A percentile compares a stretch with the other conserved stretches of the same genome.
Conservation (phyloP, 2,888 invertebrate genomes). For the Hedya salicella region DNA sequence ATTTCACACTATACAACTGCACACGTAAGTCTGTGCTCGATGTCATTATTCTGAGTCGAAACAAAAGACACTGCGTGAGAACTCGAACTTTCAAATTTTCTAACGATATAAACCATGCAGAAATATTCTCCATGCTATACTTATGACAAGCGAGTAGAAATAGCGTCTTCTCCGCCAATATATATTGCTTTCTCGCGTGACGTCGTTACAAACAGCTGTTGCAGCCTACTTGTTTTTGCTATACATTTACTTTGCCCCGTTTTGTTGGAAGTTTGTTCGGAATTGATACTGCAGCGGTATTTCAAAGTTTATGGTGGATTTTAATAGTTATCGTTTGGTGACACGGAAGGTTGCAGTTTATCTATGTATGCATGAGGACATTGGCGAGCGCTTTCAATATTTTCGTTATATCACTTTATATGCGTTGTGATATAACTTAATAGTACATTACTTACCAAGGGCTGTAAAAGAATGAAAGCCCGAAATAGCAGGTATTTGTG, state of each 20-base stretch:
- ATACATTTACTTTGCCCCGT: conserved; percentile 51
- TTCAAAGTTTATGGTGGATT: conserved; percentile 35
- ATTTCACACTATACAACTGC: not conserved
- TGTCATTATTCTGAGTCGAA: conserved; percentile 6
- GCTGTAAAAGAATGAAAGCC: no score
- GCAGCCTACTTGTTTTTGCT: conserved; percentile 73
- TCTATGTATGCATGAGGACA: conserved; percentile 10
- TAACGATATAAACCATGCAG: conserved; percentile 33
- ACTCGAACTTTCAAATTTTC: conserved; percentile 33
- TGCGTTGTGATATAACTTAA: not conserved
- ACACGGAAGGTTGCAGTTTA: conserved; percentile 27
- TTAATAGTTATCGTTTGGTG: conserved; percentile 33
- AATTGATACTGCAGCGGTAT: conserved; percentile 41
- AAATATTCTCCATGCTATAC: conserved; percentile 34
- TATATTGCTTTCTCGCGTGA: conserved; percentile 83
- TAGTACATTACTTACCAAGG: no score
- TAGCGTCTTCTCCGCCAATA: conserved; percentile 78
- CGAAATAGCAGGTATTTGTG: no score
- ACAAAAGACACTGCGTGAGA: conserved; percentile 30
- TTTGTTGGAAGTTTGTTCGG: conserved; percentile 37
- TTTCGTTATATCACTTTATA: not conserved
- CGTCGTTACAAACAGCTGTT: conserved; percentile 80
- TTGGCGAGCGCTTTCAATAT: conserved; percentile 1
- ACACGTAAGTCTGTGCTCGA: not conserved
- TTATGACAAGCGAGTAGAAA: conserved; percentile 53